These are phyloP conservation scores for Aethes cnicana DNA, from an alignment of 2,888 invertebrate genomes.

Conservation along the genomic window DNA sequence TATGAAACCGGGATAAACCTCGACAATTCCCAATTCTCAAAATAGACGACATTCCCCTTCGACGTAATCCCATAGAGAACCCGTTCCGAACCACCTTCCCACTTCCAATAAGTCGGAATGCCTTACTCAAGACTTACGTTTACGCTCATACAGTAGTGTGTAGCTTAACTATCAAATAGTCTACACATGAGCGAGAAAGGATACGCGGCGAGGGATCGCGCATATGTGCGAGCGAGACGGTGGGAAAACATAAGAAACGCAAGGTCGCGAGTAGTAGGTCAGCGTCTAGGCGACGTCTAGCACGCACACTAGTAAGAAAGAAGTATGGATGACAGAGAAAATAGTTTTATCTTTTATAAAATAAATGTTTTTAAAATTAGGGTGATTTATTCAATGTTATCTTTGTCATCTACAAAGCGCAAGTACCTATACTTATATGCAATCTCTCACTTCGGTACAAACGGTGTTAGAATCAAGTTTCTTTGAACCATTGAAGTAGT, in stretches of 20 bases:
- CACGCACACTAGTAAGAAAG: constrained; percentile 62
- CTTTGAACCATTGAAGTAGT: no score
- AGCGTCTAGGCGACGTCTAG: constrained; percentile 79
- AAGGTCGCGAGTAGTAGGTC: constrained; percentile 80
- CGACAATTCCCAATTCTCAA: constrained; percentile 18
- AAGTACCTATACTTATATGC: no score
- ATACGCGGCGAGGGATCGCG: constrained; percentile 41
- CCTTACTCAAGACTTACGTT: constrained; percentile 7
- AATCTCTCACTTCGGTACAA: no score
- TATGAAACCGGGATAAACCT: background rate
- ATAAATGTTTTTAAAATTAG: background rate
- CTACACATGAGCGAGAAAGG: constrained; percentile 48
- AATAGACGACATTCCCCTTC: constrained; percentile 24
- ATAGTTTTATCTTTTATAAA: background rate
- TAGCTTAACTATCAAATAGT: constrained; percentile 72
- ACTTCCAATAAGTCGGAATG: constrained; percentile 15
- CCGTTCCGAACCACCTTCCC: constrained; percentile 19
- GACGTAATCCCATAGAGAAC: constrained; percentile 32
- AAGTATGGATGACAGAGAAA: constrained; percentile 54
- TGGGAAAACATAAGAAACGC: constrained; percentile 76
- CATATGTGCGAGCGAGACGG: constrained; percentile 52
- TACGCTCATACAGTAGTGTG: constrained; percentile 27
- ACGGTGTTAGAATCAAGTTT: no score
- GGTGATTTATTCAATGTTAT: no score
- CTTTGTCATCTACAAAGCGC: no score